Evolutionary conservation across 2,888 invertebrate species (phyloP).

Genomic region (Drosophila neoperkinsi): DNA sequence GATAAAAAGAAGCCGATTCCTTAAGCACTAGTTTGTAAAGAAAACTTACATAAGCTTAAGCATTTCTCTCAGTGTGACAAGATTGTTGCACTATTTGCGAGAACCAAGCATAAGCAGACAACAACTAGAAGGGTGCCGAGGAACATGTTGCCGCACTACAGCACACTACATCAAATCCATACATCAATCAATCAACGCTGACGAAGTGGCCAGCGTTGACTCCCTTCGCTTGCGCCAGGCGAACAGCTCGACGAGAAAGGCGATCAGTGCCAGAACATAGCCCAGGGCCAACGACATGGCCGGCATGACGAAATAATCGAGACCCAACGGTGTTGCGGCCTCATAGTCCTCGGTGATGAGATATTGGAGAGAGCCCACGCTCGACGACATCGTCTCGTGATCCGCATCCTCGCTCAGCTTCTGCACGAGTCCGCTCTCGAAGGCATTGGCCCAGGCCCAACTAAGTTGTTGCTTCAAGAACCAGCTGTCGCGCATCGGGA

Average conservation of each 20-base stretch:
- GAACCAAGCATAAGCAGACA: background rate
- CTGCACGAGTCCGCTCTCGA: conserved; percentile 59
- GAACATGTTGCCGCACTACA: conserved; percentile 11
- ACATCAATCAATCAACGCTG: conserved; percentile 62
- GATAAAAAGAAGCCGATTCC: background rate
- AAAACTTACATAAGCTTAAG: background rate
- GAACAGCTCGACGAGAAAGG: conserved; percentile 68
- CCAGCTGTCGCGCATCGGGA: conserved; percentile 65
- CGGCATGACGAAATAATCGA: conserved; percentile 79
- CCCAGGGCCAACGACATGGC: conserved; percentile 71
- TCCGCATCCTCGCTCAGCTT: conserved; percentile 61
- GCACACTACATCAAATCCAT: conserved; percentile 44
- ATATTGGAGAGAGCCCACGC: conserved; percentile 62
- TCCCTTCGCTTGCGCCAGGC: conserved; percentile 49
- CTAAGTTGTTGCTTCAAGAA: conserved; percentile 56
- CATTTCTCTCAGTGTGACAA: conserved; percentile 36
- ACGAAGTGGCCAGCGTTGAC: conserved; percentile 15
- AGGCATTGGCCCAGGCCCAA: conserved; percentile 59
- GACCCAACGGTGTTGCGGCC: conserved; percentile 44
- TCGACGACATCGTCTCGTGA: conserved; percentile 58
- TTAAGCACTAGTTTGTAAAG: background rate
- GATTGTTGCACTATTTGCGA: conserved; percentile 35
- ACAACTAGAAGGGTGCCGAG: conserved; percentile 38
- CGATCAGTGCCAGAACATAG: conserved; percentile 54
- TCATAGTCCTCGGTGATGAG: conserved; percentile 64